phyloP scores from a whole-genome alignment of 2,797 vertebrate species.

The Lagorchestes hirsutus region DNA sequence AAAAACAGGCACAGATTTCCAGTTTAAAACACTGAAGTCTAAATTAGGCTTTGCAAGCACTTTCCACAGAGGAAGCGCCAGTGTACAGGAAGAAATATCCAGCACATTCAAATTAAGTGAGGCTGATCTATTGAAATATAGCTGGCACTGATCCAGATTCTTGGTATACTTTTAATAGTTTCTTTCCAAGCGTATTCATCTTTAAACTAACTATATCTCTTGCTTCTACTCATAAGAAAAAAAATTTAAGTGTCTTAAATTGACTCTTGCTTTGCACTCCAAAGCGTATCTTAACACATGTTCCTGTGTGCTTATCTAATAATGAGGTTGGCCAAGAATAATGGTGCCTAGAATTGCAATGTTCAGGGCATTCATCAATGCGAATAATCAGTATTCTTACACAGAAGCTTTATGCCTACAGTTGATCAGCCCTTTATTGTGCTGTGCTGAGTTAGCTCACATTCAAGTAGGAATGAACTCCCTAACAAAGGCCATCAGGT shows the following conservation, averaged over 20 bases:
- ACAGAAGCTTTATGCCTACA: slow-evolving; percentile 68
- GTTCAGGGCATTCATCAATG: slow-evolving; percentile 81
- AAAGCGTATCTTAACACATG: slow-evolving; percentile 77
- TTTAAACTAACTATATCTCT: slow-evolving; percentile 31
- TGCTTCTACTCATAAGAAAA: slow-evolving; percentile 72
- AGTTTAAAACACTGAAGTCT: slow-evolving; percentile 3
- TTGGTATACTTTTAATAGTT: slow-evolving; percentile 72
- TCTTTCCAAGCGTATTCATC: slow-evolving; percentile 63
- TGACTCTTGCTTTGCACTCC: slow-evolving; percentile 75
- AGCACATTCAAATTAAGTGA: slow-evolving; percentile 53
- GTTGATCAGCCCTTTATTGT: slow-evolving; percentile 76
- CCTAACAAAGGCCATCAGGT: slow-evolving; percentile 82
- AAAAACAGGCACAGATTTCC: slow-evolving; percentile 19
- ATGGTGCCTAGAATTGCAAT: slow-evolving; percentile 67
- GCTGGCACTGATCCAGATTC: slow-evolving; percentile 8
- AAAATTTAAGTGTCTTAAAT: slow-evolving; percentile 67
- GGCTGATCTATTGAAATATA: slow-evolving; percentile 63
- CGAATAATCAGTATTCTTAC: slow-evolving; percentile 79
- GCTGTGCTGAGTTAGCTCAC: slow-evolving; percentile 49
- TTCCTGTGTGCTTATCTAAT: slow-evolving; percentile 79
- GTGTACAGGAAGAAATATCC: slow-evolving; percentile 37
- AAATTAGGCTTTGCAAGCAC: slow-evolving; percentile 37
- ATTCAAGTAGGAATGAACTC: slow-evolving; percentile 72
- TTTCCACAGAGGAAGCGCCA: slow-evolving; percentile 49
- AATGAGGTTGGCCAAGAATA: slow-evolving; percentile 79